phyloP scores from a whole-genome alignment of 2,797 vertebrate genomes.

The Jordanella pulchra region DNA sequence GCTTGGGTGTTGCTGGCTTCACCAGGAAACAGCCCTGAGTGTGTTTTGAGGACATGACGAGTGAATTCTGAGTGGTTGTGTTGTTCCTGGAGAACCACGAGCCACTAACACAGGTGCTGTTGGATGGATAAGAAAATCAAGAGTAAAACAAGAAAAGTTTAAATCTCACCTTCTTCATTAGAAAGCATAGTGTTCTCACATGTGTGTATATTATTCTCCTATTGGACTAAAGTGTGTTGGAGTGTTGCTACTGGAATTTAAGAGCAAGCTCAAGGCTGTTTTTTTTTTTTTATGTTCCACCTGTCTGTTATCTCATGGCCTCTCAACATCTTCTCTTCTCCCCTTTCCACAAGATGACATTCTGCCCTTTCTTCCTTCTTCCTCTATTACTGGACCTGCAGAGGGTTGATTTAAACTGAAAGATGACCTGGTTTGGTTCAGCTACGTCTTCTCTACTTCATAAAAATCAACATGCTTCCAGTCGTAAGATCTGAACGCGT shows the following conservation, averaged over 20 bases:
- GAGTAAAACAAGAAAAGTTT: slow-evolving; percentile 28
- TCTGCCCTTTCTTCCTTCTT: slow-evolving; percentile 54
- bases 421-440: slow-evolving; percentile 74
- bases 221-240: slow-evolving; percentile 3
- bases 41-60: slow-evolving; percentile 63
- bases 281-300: background rate
- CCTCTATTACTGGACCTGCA: slow-evolving; percentile 63
- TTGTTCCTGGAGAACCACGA: slow-evolving; percentile 33
- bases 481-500: slow-evolving; percentile 73
- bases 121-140: slow-evolving; percentile 44
- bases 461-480: slow-evolving; percentile 83
- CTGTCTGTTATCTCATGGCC: slow-evolving; percentile 46
- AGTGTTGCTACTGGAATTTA: slow-evolving; percentile 21
- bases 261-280: slow-evolving; percentile 29
- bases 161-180: slow-evolving; percentile 11
- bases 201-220: slow-evolving; percentile 12
- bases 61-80: slow-evolving; percentile 42
- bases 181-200: slow-evolving; percentile 11
- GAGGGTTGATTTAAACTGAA: slow-evolving; percentile 78
- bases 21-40: slow-evolving; percentile 43
- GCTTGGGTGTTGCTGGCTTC: slow-evolving; percentile 61
- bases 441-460: slow-evolving; percentile 74
- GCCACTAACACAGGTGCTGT: slow-evolving; percentile 26
- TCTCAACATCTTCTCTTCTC: slow-evolving; percentile 41
- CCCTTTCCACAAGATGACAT: slow-evolving; percentile 44